These are phyloP conservation scores for Trichoplusia ni DNA, from an alignment of 1,140 invertebrate genomes.

Conservation along the genomic window DNA sequence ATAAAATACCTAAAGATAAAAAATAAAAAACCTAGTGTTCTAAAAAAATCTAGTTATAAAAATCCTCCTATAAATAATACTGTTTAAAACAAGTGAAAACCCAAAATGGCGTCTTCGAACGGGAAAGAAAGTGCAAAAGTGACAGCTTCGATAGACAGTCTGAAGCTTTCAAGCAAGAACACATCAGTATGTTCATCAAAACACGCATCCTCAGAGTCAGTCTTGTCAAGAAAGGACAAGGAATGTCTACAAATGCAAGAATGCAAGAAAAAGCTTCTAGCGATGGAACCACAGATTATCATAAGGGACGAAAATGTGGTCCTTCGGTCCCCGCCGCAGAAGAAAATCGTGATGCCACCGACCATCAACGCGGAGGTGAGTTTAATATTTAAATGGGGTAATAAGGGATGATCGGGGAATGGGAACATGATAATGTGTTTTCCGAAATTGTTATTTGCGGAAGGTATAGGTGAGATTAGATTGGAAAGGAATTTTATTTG, in stretches of 20 bases:
- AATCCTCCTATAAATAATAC: not conserved
- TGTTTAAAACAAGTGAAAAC: not conserved
- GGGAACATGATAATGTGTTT: not conserved
- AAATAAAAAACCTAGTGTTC: not conserved
- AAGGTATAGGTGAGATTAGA: not conserved
- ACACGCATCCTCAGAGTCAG: slow-evolving; percentile 77
- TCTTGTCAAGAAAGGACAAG: slow-evolving; percentile 75
- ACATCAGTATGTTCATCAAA: slow-evolving; percentile 70
- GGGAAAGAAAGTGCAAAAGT: slow-evolving; percentile 73
- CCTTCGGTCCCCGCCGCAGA: slow-evolving; percentile 73
- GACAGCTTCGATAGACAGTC: slow-evolving; percentile 76
- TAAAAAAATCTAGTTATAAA: not conserved
- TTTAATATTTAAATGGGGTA: slow-evolving; percentile 26
- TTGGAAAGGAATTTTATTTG: not conserved
- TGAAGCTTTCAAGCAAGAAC: slow-evolving; percentile 76
- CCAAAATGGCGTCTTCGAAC: slow-evolving; percentile 72
- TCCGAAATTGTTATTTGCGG: not conserved
- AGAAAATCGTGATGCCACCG: slow-evolving; percentile 78
- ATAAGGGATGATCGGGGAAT: slow-evolving; percentile 8
- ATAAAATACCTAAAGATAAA: no score
- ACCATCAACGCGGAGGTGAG: slow-evolving; percentile 75
- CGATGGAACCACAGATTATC: slow-evolving; percentile 77
- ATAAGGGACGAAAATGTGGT: slow-evolving; percentile 79
- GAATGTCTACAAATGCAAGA: slow-evolving; percentile 76
- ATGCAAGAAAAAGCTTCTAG: slow-evolving; percentile 78